Conservation (phyloP, 1,140 invertebrate species). For the Saxidomus purpurata region DNA sequence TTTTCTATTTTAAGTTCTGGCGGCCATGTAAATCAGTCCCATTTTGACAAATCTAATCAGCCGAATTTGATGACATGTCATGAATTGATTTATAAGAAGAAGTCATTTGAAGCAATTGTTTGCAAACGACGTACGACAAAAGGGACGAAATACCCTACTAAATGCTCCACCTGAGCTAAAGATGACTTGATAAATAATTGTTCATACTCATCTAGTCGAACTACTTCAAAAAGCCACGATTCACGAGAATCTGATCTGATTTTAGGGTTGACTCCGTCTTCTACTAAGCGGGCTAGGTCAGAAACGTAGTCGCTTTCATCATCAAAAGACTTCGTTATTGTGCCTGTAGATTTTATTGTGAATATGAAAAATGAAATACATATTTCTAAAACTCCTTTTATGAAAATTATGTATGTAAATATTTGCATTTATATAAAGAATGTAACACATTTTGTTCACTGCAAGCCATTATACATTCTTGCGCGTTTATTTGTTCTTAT, state of each 20-base stretch:
- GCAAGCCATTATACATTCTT: too few species aligned
- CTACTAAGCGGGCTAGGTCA: not conserved
- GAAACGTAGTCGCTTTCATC: not conserved
- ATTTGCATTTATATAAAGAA: not conserved
- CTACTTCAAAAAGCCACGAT: not conserved
- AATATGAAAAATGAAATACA: not conserved
- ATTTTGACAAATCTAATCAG: too few species aligned
- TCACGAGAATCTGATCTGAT: not conserved
- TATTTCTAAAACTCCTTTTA: not conserved
- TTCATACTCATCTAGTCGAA: not conserved
- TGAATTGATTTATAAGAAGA: too few species aligned
- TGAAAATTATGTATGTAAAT: not conserved
- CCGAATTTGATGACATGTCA: too few species aligned
- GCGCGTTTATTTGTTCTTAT: not conserved
- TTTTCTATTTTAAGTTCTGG: too few species aligned
- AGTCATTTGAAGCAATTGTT: too few species aligned
- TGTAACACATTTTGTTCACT: too few species aligned
- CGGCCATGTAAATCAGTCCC: too few species aligned
- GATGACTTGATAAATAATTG: too few species aligned
- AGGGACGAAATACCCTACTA: too few species aligned
- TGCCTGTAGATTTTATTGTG: not conserved
- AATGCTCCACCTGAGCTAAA: too few species aligned
- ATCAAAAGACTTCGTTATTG: not conserved
- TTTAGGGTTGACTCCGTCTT: not conserved
- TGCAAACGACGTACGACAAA: too few species aligned